Conservation (phyloP, 2,797 vertebrate species). For the Parauchenoglanis ngamensis region DNA sequence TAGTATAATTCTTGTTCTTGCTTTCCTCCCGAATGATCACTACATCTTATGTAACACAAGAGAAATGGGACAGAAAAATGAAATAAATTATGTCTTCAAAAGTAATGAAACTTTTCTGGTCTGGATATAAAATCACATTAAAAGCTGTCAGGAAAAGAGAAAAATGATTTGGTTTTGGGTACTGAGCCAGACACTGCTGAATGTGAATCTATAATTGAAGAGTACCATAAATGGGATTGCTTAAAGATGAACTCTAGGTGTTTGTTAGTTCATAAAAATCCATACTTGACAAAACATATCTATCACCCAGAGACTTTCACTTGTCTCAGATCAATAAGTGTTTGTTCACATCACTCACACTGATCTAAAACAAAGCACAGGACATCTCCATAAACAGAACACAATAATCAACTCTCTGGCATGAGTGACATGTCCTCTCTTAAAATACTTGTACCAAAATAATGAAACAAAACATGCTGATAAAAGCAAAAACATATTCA, state of each 20-base stretch:
- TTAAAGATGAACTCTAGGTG: not conserved
- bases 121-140: not conserved
- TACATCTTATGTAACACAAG: not conserved
- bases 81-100: not conserved
- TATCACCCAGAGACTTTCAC: constrained; percentile 2
- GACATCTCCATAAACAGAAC: not conserved
- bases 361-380: not conserved
- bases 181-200: not conserved
- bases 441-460: not conserved
- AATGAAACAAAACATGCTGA: not conserved
- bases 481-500: not conserved
- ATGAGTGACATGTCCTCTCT: not conserved
- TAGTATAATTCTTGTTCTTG: not conserved
- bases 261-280: not conserved
- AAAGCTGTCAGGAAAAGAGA: not conserved
- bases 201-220: not conserved
- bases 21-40: not conserved
- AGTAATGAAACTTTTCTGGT: not conserved
- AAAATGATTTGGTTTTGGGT: not conserved
- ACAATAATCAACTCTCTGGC: not conserved
- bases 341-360: not conserved
- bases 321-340: not conserved
- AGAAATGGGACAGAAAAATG: not conserved
- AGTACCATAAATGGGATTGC: not conserved
- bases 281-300: constrained; percentile 3